Evolutionary conservation across 1,140 invertebrate genomes (phyloP), one percentile per base, ranked within the genome.

Genomic region (Colletes gigas): DNA sequence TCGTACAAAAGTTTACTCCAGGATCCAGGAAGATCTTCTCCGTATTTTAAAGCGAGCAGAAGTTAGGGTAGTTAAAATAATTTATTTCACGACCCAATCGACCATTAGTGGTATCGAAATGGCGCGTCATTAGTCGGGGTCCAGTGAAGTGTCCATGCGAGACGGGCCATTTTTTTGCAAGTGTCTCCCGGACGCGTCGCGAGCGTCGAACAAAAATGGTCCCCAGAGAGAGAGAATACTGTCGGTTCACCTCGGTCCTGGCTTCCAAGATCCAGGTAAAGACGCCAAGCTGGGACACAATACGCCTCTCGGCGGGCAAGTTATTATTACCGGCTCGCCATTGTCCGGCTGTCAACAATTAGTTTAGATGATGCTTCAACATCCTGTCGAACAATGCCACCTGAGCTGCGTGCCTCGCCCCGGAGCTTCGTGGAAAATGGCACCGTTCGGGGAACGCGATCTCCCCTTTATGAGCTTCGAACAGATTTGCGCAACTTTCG

Each of bases 261-360:
- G 70, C 50, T 68, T 86, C 63, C 70, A 83, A 66, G 75, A 86
- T 78, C 41, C 88, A 90, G 90, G 89, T 91, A 91, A 90, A 89
- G 86, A 88, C 83, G 85, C 86, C 72, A 59, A 77, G 68, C 21
- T 75, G 44, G 60, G 69, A 65, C 60, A 87, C 86, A 87, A 87
- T 87, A 50, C 82, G 80, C 68, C 84, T 88, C 87, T 76, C 88
- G 88, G 84, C 88, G 74, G 88, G 82, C 83, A 85, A 87, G 83
- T 92, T 89, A 88, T 91, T 90, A 90, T 90, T 90, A 90, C 83
- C 78, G 78, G 66, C 62, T 84, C 69, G 69, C 78, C 70, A 90
- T 92, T 91, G 90, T 92, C 87, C 86, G 72, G 83, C 90, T 91
- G 90, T 92, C 90, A 91, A 91, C 91, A 90, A 91, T 91, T 92